Base-by-base conservation (phyloP, 2,888 invertebrate genomes). In the Leptogaster cylindrica region DNA sequence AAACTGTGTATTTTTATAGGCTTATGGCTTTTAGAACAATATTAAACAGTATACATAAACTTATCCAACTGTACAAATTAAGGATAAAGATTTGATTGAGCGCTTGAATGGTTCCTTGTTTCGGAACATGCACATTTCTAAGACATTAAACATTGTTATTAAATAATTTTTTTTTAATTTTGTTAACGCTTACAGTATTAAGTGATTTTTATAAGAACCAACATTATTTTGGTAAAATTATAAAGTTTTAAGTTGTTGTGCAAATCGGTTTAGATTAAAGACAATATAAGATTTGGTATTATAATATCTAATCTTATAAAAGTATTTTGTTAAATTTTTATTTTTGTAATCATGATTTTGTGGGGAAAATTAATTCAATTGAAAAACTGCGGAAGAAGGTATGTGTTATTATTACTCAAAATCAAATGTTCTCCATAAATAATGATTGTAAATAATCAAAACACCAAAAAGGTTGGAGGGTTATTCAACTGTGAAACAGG, bases 121-220 rank as follows among this genome's bases (percentile, higher is more conserved):
- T 6, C 39, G 36, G 55, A 55, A 55, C 55, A 55, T 55, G 55
- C 55, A 55, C 55, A 55, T 36, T 28, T 55, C 55, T 36, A 55
- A 36, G 23, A 55, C 23, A 55, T 55, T 55, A 36, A 55, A 55
- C n/a, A 6, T 20, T 31, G 33, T 36, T 23, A 23, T 36, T 18
- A 14, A 6, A 41, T 18, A 41, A 41, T 41, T 33, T 52, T 55
- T 55, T 55, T 39, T 12, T 46, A 18, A 36, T 55, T 36, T 20
- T 23, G 55, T 55, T 55, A 55, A 55, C 23, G 39, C 39, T 55
- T 55, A 39, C 55, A 55, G 55, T 55, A 55, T 55, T 55, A 55
- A 55, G 55, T 39, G 36, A 31, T 23, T 39, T 55, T n/a, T n/a
- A n/a, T 55, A 55, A 36, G 55, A 23, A 39, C 31, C 36, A 55